Conservation (phyloP, 2,888 invertebrate species). For the Diplazon laetatorius region DNA sequence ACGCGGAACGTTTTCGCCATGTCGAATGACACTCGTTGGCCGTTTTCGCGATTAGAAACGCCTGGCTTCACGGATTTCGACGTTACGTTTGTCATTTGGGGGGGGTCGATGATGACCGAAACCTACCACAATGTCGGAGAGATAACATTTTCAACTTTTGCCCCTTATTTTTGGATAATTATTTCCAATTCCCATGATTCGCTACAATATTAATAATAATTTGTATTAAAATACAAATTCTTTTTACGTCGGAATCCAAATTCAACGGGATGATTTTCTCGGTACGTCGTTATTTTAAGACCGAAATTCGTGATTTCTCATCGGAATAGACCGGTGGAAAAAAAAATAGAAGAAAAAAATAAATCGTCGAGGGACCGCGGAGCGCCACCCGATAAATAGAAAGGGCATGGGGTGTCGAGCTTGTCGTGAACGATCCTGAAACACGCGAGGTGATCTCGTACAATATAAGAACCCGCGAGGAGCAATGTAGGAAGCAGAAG, state of each 20-base stretch:
- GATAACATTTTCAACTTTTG: too few species aligned
- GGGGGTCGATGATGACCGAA: neutral
- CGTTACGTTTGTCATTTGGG: neutral
- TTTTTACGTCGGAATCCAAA: neutral
- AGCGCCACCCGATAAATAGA: constrained; percentile 56
- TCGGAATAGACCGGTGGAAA: constrained; percentile 4
- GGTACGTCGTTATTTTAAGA: neutral
- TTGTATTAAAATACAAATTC: neutral
- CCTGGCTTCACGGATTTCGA: neutral
- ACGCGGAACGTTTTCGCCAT: constrained; percentile 16
- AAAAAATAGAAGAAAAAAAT: constrained; percentile 28
- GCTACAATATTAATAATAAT: too few species aligned
- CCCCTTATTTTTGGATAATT: too few species aligned
- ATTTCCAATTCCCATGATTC: too few species aligned
- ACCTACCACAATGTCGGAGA: too few species aligned
- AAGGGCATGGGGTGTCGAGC: constrained; percentile 60
- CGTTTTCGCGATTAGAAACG: constrained; percentile 28
- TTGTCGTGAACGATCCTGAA: constrained; percentile 64
- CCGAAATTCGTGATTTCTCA: constrained; percentile 3
- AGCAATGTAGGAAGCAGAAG: neutral
- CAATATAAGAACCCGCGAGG: constrained; percentile 37
- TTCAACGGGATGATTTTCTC: neutral
- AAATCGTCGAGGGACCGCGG: constrained; percentile 39
- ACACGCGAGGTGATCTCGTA: constrained; percentile 61
- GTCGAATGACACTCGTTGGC: constrained; percentile 29